Base-by-base conservation (phyloP, 2,113 vertebrate species). In the Xiphorhynchus elegans region DNA sequence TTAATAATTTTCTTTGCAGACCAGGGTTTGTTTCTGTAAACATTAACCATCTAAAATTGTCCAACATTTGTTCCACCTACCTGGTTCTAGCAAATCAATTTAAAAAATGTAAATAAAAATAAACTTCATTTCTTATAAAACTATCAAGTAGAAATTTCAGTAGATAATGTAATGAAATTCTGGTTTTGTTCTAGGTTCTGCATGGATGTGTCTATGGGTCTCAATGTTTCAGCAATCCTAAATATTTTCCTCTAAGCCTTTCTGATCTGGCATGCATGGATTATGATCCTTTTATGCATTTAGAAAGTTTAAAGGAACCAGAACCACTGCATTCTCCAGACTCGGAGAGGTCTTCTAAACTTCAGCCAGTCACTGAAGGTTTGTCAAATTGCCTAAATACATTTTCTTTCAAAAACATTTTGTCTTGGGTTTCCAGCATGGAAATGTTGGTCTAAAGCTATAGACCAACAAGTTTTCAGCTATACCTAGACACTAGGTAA, bases 241-340 rank as follows among this genome's bases (percentile, higher is more conserved):
- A 98, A 91, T 99, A 99, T 97, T 99, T 99, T 97, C 99, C 99
- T 33, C 94, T 99, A 91, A 99, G 99, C 90, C 98, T 99, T 91
- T 99, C 99, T 40, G 99, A 99, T 98, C 98, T 99, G 97, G 97
- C 98, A 39, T 99, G 98, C 97, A 96, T 98, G 42, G 99, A 99
- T 96, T 99, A 99, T 10, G 99, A 99, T 98, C 99, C 99, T 29
- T 99, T 99, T 97, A 98, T 99, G 95, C 98, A 98, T 79, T 98
- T 99, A 95, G 99, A 99, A 98, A 99, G 97, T 96, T 97, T 99
- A 82, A 98, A 99, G 94, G 99, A 99, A 80, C 99, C 99, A 33
- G 99, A 99, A 94, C 99, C 99, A 17, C 98, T 99, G n/a, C 99
- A 99, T 96, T 99, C 99, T 90, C 99, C 99, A 11, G 99, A 99